phyloP scores from a whole-genome alignment of 2,888 invertebrate species.

The Polydrusus pterygomalis region DNA sequence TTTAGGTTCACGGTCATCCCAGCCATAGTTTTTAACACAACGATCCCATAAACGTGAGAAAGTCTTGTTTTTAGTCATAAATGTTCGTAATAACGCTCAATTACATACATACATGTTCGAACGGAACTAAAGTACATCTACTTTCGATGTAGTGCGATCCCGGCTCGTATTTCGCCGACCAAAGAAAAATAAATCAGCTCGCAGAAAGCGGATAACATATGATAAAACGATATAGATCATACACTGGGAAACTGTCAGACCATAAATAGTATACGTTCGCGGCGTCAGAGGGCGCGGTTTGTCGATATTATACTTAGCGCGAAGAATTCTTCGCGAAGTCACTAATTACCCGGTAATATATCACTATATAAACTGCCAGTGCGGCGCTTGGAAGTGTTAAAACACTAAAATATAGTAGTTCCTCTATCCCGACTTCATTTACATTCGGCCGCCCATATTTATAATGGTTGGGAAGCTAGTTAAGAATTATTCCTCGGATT shows the following conservation, averaged over 20 bases:
- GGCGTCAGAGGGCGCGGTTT: slow-evolving; percentile 68
- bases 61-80: slow-evolving; percentile 43
- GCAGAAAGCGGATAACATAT: slow-evolving; percentile 64
- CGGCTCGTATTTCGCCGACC: slow-evolving; percentile 47
- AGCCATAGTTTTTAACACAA: slow-evolving; percentile 14
- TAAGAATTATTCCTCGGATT: slow-evolving; percentile 26
- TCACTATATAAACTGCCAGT: slow-evolving; percentile 70
- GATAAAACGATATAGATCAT: slow-evolving; percentile 68
- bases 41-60: slow-evolving; percentile 50
- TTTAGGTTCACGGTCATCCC: background rate
- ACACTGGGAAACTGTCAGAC: slow-evolving; percentile 62
- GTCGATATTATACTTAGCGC: slow-evolving; percentile 58
- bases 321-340: slow-evolving; percentile 64
- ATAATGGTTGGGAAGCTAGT: slow-evolving; percentile 65
- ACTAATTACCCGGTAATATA: slow-evolving; percentile 71
- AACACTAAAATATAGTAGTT: slow-evolving; percentile 72
- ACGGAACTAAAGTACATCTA: slow-evolving; percentile 48
- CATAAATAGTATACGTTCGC: slow-evolving; percentile 57
- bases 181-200: slow-evolving; percentile 64
- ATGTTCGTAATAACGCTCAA: slow-evolving; percentile 54
- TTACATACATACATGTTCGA: slow-evolving; percentile 50
- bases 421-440: slow-evolving; percentile 67
- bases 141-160: slow-evolving; percentile 21
- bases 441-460: slow-evolving; percentile 68
- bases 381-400: slow-evolving; percentile 69